Percentiles rank a stretch among this genome's conserved stretches.
phyloP scores from a whole-genome alignment of 2,888 invertebrate species.

The Oithona nana region DNA sequence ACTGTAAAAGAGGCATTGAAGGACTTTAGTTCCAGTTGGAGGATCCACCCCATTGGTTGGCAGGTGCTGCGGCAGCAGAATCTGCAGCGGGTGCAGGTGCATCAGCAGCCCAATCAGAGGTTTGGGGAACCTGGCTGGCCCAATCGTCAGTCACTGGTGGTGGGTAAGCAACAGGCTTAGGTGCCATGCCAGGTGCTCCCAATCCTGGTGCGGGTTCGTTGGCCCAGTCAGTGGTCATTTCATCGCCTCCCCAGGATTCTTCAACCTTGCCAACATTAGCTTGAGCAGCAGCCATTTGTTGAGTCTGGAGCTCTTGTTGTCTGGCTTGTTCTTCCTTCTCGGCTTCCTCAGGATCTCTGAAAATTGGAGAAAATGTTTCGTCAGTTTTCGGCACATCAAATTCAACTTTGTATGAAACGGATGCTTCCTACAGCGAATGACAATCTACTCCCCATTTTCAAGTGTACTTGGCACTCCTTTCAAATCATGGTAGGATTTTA shows the following conservation, averaged over 20 bases:
- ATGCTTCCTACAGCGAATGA: constrained; percentile 1
- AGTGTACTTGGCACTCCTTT: neutral
- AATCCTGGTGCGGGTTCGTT: constrained; percentile 38
- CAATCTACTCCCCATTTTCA: neutral
- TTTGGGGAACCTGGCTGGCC: constrained; percentile 7
- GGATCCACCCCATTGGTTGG: constrained; percentile 22
- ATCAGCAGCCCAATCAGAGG: constrained; percentile 14
- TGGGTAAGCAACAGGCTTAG: constrained; percentile 20
- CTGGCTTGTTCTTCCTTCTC: constrained; percentile 50
- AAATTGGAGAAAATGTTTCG: neutral
- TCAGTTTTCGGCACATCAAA: constrained; percentile 1
- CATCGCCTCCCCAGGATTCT: constrained; percentile 20
- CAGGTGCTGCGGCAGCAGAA: constrained; percentile 21
- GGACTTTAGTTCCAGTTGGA: constrained; percentile 3
- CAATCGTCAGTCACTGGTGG: constrained; percentile 18
- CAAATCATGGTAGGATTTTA: neutral
- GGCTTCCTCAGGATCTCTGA: constrained; percentile 93
- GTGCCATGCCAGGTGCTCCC: constrained; percentile 25
- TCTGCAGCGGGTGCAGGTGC: constrained; percentile 20
- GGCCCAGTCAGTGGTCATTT: constrained; percentile 18
- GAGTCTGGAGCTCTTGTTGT: constrained; percentile 20
- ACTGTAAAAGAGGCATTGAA: neutral
- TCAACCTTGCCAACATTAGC: constrained; percentile 12
- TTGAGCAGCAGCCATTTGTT: constrained; percentile 26
- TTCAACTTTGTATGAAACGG: neutral